Evolutionary conservation across 2,888 invertebrate genomes (phyloP).

Genomic region (Euzophera pinguis): DNA sequence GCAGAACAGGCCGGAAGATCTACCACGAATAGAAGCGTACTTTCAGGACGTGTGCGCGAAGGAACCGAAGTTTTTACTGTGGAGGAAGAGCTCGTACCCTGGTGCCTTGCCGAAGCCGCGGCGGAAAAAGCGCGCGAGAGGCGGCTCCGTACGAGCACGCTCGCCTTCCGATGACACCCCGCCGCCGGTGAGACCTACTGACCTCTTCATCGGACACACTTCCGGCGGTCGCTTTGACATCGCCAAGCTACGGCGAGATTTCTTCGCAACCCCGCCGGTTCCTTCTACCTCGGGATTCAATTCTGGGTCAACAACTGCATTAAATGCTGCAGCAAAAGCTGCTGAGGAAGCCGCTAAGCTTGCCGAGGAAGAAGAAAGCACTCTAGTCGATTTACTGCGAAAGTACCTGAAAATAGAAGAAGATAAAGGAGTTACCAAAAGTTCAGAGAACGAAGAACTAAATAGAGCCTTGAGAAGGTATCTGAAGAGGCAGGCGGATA

Average conservation of each 20-base stretch:
- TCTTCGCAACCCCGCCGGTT: conserved; percentile 75
- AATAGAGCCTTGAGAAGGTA: conserved; percentile 82
- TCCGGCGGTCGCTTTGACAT: conserved; percentile 84
- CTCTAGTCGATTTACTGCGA: conserved; percentile 83
- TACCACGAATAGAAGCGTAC: conserved; percentile 90
- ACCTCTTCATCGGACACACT: conserved; percentile 69
- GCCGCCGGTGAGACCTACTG: conserved; percentile 63
- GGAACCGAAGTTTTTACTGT: conserved; percentile 88
- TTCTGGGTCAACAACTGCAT: conserved; percentile 21
- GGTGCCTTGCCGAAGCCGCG: conserved; percentile 83
- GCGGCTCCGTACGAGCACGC: conserved; percentile 84
- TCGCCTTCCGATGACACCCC: conserved; percentile 83
- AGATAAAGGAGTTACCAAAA: conserved; percentile 64
- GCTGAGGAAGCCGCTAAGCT: conserved; percentile 43
- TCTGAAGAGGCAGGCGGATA: conserved; percentile 60
- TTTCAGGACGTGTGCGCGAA: conserved; percentile 90
- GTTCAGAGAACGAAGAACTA: conserved; percentile 81
- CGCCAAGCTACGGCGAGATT: conserved; percentile 84
- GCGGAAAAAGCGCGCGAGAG: conserved; percentile 78
- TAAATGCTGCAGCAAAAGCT: conserved; percentile 50
- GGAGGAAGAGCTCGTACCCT: conserved; percentile 91
- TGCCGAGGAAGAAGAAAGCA: conserved; percentile 72
- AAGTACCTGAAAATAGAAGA: conserved; percentile 82
- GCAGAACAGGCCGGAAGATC: conserved; percentile 85
- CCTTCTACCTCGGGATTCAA: conserved; percentile 45